phyloP scores from a whole-genome alignment of 2,113 vertebrate species.

The Cranoglanis bouderius region DNA sequence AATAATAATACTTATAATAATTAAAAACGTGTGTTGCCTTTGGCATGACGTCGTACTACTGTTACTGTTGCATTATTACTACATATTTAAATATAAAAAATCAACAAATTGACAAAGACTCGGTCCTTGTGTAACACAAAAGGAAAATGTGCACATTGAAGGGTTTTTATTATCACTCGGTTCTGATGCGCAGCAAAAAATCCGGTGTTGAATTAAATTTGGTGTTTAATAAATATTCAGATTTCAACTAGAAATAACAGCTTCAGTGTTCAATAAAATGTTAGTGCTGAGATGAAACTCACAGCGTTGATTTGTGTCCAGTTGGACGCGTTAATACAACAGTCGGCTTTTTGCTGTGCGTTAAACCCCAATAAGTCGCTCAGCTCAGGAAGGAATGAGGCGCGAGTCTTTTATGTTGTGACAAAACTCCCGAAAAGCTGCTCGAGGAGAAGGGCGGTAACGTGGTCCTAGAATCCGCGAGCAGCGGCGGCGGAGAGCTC shows the following conservation, averaged over 20 bases:
- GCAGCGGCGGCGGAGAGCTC: constrained; percentile 55
- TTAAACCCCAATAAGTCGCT: constrained; percentile 13
- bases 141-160: neutral
- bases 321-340: neutral
- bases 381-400: constrained; percentile 61
- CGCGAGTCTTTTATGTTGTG: constrained; percentile 59
- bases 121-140: neutral
- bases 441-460: constrained; percentile 57
- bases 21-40: constrained; percentile 54
- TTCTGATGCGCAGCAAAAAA: neutral
- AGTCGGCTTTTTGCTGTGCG: neutral
- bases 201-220: neutral
- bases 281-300: neutral
- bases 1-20: constrained; percentile 44
- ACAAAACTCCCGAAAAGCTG: constrained; percentile 58
- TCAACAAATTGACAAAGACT: neutral
- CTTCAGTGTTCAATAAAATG: neutral
- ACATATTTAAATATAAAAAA: constrained; percentile 45
- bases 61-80: constrained; percentile 40
- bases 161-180: neutral
- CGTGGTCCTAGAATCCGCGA: constrained; percentile 58
- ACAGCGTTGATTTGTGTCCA: neutral
- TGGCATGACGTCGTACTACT: constrained; percentile 52
- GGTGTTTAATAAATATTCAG: neutral
- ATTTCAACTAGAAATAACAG: neutral